phyloP scores from a whole-genome alignment of 2,797 vertebrate genomes.

The Danio jaintianensis region DNA sequence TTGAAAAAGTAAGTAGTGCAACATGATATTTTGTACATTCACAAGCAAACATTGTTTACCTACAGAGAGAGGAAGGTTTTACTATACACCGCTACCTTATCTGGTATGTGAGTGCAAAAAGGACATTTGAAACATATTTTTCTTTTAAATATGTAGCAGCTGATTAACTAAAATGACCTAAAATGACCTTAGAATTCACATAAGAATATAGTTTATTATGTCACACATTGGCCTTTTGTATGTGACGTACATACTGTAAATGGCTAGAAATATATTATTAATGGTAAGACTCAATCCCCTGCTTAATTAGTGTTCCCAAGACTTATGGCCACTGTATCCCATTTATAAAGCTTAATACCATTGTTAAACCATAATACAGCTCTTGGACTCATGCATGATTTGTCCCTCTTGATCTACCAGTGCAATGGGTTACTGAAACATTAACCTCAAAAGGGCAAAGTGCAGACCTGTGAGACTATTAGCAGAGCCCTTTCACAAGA shows the following conservation, averaged over 20 bases:
- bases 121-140: not conserved
- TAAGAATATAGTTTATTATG: not conserved
- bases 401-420: not conserved
- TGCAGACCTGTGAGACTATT: not conserved
- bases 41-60: too few species aligned
- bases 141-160: not conserved
- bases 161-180: not conserved
- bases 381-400: not conserved
- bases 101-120: not conserved
- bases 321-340: not conserved
- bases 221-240: not conserved
- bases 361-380: too few species aligned
- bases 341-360: not conserved
- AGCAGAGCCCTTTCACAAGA: not conserved
- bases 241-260: not conserved
- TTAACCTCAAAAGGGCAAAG: constrained; percentile 14
- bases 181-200: not conserved
- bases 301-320: constrained; percentile 10
- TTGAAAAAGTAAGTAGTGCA: too few species aligned
- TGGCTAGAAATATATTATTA: constrained; percentile 4
- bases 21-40: too few species aligned
- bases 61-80: too few species aligned
- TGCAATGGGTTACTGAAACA: constrained; percentile 10
- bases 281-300: not conserved
- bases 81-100: not conserved